A percentile compares a stretch with the other conserved stretches of the same genome.
phyloP scores from a whole-genome alignment of 2,888 invertebrate species.

The Aphodius sticticus region DNA sequence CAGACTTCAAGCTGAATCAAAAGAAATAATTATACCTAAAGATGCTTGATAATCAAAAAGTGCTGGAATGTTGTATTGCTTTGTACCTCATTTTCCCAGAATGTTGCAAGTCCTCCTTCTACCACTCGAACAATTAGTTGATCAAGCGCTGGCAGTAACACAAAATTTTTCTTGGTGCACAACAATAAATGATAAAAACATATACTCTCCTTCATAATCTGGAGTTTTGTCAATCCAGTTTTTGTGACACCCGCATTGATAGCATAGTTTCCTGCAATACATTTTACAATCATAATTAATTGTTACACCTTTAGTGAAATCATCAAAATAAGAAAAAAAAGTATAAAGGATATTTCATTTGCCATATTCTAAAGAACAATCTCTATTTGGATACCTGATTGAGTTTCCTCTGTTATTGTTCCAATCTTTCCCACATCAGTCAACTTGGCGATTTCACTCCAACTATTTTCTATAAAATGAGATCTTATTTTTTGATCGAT shows the following conservation, averaged over 20 bases:
- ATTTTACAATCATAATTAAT: neutral
- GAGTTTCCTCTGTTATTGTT: slow-evolving; percentile 15
- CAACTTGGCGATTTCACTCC: slow-evolving; percentile 19
- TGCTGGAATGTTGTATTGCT: too few species aligned
- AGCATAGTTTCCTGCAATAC: slow-evolving; percentile 10
- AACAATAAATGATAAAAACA: slow-evolving; percentile 8
- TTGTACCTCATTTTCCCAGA: slow-evolving; percentile 24
- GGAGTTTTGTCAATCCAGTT: slow-evolving; percentile 5
- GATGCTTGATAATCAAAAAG: too few species aligned
- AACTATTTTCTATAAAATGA: slow-evolving; percentile 20
- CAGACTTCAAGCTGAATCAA: too few species aligned
- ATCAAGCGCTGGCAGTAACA: slow-evolving; percentile 11
- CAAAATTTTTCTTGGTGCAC: slow-evolving; percentile 15
- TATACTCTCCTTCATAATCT: slow-evolving; percentile 13
- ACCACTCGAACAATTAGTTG: slow-evolving; percentile 10
- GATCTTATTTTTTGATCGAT: slow-evolving; percentile 19
- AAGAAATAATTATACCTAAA: too few species aligned
- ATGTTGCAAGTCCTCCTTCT: slow-evolving; percentile 7
- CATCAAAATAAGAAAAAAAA: too few species aligned
- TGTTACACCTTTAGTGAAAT: too few species aligned
- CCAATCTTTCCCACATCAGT: slow-evolving; percentile 15
- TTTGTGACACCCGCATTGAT: slow-evolving; percentile 6
- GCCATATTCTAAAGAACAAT: neutral
- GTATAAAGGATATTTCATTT: neutral
- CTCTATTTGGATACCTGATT: slow-evolving; percentile 12